Percentiles rank a stretch among this genome's conserved stretches.
Conservation (phyloP, 53 echinoderm and acorn worm species). For the Apostichopus leukothele region DNA sequence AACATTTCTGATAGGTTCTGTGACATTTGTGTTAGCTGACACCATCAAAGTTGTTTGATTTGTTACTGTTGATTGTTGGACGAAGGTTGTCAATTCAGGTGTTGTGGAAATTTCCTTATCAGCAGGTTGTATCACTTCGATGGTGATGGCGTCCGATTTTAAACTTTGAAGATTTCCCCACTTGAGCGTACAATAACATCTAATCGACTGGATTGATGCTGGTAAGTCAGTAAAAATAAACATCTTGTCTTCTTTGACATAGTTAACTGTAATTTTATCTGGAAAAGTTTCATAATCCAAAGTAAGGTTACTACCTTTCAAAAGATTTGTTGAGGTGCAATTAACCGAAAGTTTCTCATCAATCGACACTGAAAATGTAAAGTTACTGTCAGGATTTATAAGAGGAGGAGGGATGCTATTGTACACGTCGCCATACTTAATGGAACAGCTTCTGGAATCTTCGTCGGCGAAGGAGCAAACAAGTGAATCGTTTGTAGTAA, state of each 20-base stretch:
- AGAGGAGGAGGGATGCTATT: not conserved
- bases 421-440: not conserved
- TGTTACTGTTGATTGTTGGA: no score
- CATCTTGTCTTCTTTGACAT: not conserved
- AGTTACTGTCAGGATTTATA: not conserved
- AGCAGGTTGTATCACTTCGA: not conserved
- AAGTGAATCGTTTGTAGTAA: not conserved
- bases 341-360: not conserved
- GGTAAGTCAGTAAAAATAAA: not conserved
- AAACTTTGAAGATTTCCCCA: not conserved
- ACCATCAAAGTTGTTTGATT: no score
- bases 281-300: not conserved
- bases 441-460: not conserved
- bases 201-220: not conserved
- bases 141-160: not conserved
- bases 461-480: not conserved
- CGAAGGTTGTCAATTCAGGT: no score
- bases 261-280: not conserved
- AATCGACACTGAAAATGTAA: not conserved
- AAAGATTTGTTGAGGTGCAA: not conserved
- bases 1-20: no score
- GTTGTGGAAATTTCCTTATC: no score
- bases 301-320: not conserved
- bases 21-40: no score
- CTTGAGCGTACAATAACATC: not conserved